Base-by-base conservation (phyloP, 2,113 vertebrate species). In the Pardalotus punctatus region DNA sequence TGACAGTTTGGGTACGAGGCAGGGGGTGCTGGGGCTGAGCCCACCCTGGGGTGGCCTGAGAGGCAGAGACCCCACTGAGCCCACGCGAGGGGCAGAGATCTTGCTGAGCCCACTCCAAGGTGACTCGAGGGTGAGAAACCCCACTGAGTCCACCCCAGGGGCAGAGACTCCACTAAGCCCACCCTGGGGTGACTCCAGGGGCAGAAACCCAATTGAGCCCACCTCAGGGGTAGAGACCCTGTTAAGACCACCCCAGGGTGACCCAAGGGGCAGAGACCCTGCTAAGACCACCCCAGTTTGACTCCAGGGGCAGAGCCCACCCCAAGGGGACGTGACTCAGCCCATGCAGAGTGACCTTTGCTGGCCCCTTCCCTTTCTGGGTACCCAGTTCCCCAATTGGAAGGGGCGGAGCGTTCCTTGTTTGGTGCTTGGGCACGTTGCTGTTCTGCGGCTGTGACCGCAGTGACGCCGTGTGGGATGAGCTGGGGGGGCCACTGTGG, bases 341-440 rank as follows among this genome's bases (percentile, higher is more conserved):
- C 31, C 35, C 22, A 7, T 14, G 62, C 35, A 69, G 31, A 62
- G 56, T 33, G 48, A 48, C 71, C 47, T 82, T 58, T 23, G n/a
- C 40, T 11, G 69, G 3, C 14, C 81, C 2, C 42, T 96, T 94
- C 95, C 87, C 86, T 35, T 84, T 90, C 51, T 4, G 10, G 6
- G 33, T 18, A 0, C 15, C 47, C 19, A 14, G 35, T 87, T 94
- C 93, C 93, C 73, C 73, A 38, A 1, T 1, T 21, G 22, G 14
- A 6, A 31, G 22, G 58, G 29, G 31, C 5, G 62, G 87, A 7
- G 27, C 2, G 5, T 4, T 40, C 25, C 43, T 14, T 14, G 4
- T 8, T 6, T 0, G 18, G 57, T 5, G 43, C 20, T 16, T 2
- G 48, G 2, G 27, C 33, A 5, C 1, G 2, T 36, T 5, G 3